These are phyloP conservation scores for Typhlichthys eigenmanni DNA, from an alignment of 2,797 vertebrate genomes.

Conservation along the genomic window DNA sequence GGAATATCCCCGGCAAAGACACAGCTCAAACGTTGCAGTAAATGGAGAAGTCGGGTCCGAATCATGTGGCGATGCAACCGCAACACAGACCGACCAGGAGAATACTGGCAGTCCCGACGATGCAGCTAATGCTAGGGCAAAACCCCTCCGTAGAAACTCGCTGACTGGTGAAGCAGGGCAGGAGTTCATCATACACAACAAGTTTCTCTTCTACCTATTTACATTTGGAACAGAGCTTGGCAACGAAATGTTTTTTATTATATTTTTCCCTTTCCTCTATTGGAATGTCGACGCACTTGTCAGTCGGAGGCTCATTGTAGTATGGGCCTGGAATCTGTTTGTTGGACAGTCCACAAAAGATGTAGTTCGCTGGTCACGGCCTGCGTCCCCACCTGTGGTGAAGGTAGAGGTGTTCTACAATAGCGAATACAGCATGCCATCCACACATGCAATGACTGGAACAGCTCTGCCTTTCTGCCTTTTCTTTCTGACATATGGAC, in stretches of 20 bases:
- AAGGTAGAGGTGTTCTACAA: slow-evolving; percentile 98
- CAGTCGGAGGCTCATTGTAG: slow-evolving; percentile 88
- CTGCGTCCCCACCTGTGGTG: slow-evolving; percentile 93
- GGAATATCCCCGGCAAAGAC: slow-evolving; percentile 48
- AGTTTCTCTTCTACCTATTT: slow-evolving; percentile 91
- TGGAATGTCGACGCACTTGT: slow-evolving; percentile 95
- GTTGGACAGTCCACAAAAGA: slow-evolving; percentile 98
- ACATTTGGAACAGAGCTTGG: slow-evolving; percentile 93
- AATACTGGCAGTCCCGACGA: slow-evolving; percentile 25
- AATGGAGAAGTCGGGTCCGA: slow-evolving; percentile 39
- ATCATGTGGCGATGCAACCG: not conserved
- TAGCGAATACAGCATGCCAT: slow-evolving; percentile 99
- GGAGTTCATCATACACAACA: slow-evolving; percentile 87
- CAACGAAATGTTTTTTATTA: slow-evolving; percentile 97
- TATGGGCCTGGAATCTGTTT: slow-evolving; percentile 98
- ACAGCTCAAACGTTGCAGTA: slow-evolving; percentile 26
- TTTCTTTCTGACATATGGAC: slow-evolving; percentile 88
- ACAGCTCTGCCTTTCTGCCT: slow-evolving; percentile 92
- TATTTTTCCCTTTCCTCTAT: slow-evolving; percentile 95
- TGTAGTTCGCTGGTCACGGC: slow-evolving; percentile 91
- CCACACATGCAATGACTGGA: slow-evolving; percentile 97
- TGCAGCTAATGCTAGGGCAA: slow-evolving; percentile 47
- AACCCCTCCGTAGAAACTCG: slow-evolving; percentile 89
- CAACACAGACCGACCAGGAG: slow-evolving; percentile 36
- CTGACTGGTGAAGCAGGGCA: slow-evolving; percentile 88